phyloP scores from a whole-genome alignment of 2,888 invertebrate species.

The Acholoe squamosa region DNA sequence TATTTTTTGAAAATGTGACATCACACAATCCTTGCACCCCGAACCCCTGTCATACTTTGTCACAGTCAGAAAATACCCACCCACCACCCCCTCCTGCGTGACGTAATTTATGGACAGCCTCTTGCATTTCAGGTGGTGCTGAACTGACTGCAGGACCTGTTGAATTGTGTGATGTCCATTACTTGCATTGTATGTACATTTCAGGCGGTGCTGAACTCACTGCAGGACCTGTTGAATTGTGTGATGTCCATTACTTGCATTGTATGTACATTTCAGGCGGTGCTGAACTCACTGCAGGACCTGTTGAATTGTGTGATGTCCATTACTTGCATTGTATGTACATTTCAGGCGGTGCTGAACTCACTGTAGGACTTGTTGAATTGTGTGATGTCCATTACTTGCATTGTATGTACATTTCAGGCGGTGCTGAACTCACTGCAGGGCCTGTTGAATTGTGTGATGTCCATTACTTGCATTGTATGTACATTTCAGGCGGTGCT shows the following conservation, averaged over 20 bases:
- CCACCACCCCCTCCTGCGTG: too few species aligned
- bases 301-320: conserved; percentile 61
- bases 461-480: too few species aligned
- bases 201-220: conserved; percentile 60
- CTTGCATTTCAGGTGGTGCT: conserved; percentile 46
- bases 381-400: conserved; percentile 58
- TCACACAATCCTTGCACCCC: too few species aligned
- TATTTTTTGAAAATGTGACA: too few species aligned
- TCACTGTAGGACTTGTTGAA: conserved; percentile 60
- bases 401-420: conserved; percentile 41
- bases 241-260: too few species aligned
- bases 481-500: conserved; percentile 51
- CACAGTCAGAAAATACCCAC: too few species aligned
- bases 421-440: conserved; percentile 62
- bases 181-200: too few species aligned
- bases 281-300: conserved; percentile 62
- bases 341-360: conserved; percentile 60
- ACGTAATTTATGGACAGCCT: too few species aligned
- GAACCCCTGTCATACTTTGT: too few species aligned
- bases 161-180: conserved; percentile 61
- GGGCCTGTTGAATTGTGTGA: conserved; percentile 60
- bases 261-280: conserved; percentile 48
- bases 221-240: conserved; percentile 61
- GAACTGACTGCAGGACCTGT: conserved; percentile 61
- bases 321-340: too few species aligned